phyloP scores from a whole-genome alignment of 2,797 vertebrate species.

The Enteromius anoplus region DNA sequence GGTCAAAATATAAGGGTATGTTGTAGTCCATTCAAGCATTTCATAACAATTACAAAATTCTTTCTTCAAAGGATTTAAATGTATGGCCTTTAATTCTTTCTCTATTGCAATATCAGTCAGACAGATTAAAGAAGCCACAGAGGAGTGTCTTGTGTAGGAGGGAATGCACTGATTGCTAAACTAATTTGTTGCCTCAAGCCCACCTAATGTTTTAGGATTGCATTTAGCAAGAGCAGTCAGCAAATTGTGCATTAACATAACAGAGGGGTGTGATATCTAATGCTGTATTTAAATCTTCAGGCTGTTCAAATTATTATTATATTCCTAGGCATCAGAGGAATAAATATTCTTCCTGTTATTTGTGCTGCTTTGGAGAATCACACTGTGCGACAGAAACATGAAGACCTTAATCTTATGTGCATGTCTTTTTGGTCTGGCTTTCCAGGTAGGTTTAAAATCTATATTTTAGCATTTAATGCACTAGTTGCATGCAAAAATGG shows the following conservation, averaged over 20 bases:
- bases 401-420: constrained; percentile 40
- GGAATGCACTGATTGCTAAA: constrained; percentile 18
- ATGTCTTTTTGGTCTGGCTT: constrained; percentile 49
- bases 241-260: background rate
- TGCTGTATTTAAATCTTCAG: constrained; percentile 38
- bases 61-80: constrained; percentile 1
- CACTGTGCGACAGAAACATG: constrained; percentile 37
- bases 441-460: constrained; percentile 49
- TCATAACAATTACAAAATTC: background rate
- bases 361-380: background rate
- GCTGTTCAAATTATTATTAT: background rate
- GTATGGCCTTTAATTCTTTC: constrained; percentile 5
- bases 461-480: background rate
- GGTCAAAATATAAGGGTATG: background rate
- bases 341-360: background rate
- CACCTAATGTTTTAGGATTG: constrained; percentile 4
- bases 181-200: constrained; percentile 9
- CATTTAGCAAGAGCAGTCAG: constrained; percentile 1
- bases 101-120: constrained; percentile 27
- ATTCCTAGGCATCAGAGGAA: background rate
- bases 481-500: background rate
- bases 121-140: constrained; percentile 22
- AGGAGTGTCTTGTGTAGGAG: constrained; percentile 10
- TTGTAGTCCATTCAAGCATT: background rate
- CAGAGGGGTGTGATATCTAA: background rate